Conservation (phyloP, 2,888 invertebrate genomes). For the Parthenolecanium corni region DNA sequence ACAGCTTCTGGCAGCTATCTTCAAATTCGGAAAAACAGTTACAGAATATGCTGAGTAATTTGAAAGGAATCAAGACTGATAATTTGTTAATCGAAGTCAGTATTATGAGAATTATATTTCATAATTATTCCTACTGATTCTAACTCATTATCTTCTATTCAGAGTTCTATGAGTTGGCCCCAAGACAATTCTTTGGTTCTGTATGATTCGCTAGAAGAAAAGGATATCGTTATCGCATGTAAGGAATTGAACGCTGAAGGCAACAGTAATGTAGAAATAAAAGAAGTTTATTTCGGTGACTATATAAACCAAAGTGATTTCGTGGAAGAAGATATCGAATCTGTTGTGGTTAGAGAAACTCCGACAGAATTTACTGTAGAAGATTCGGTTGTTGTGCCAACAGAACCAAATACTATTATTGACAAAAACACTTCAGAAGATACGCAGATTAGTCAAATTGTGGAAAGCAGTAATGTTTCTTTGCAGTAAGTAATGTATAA, state of each 20-base stretch:
- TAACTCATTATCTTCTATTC: not conserved
- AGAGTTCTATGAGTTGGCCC: no score
- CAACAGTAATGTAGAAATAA: slow-evolving; percentile 1
- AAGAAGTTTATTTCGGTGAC: slow-evolving; percentile 17
- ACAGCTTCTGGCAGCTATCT: slow-evolving; percentile 10
- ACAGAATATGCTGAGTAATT: not conserved
- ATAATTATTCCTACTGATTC: not conserved
- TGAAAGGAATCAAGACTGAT: not conserved
- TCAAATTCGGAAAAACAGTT: slow-evolving; percentile 8
- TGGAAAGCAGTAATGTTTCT: slow-evolving; percentile 10
- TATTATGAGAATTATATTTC: not conserved
- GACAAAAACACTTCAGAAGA: slow-evolving; percentile 1
- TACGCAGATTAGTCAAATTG: slow-evolving; percentile 19
- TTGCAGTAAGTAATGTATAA: not conserved
- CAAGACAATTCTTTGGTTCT: not conserved
- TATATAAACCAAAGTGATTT: slow-evolving; percentile 11
- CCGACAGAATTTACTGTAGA: not conserved
- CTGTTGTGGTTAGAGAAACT: not conserved
- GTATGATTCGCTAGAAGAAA: slow-evolving; percentile 2
- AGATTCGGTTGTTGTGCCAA: not conserved
- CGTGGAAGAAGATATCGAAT: slow-evolving; percentile 5
- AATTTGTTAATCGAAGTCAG: not conserved
- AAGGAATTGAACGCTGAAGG: not conserved
- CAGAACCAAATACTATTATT: not conserved
- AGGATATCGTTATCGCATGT: not conserved